Conservation (phyloP, 2,797 vertebrate species). For the Onychomys leucogaster region DNA sequence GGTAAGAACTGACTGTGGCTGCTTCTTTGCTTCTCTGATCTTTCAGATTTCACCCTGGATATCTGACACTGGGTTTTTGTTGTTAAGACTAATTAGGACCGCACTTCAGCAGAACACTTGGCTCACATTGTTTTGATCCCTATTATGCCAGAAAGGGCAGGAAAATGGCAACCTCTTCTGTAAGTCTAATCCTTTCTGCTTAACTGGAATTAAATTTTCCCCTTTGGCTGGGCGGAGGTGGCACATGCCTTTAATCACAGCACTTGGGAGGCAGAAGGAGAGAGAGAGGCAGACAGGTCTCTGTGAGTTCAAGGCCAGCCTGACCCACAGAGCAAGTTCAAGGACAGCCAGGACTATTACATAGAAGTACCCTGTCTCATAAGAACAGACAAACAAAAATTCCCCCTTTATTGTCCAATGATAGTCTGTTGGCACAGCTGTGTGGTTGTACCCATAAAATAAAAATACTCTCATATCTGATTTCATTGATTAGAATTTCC, state of each 20-base stretch:
- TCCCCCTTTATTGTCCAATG: not conserved
- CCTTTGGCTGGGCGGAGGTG: not conserved
- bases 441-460: not conserved
- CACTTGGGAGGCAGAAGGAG: not conserved
- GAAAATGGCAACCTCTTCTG: not conserved
- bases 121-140: not conserved
- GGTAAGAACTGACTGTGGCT: too few relatives aligned
- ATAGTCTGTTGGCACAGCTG: not conserved
- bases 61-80: too few relatives aligned
- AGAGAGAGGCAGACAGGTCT: not conserved
- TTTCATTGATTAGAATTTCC: not conserved
- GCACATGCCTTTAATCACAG: not conserved
- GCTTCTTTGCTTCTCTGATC: too few relatives aligned
- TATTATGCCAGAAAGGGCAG: not conserved
- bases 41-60: too few relatives aligned
- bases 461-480: not conserved
- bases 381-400: not conserved
- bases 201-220: not conserved
- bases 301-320: not conserved
- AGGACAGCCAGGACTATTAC: not conserved
- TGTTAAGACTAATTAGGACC: too few relatives aligned
- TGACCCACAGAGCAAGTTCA: not conserved
- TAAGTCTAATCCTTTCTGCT: not conserved
- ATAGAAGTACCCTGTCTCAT: not conserved
- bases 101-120: too few relatives aligned